Conservation (phyloP, 1,140 invertebrate genomes). For the Augochlora pura region DNA sequence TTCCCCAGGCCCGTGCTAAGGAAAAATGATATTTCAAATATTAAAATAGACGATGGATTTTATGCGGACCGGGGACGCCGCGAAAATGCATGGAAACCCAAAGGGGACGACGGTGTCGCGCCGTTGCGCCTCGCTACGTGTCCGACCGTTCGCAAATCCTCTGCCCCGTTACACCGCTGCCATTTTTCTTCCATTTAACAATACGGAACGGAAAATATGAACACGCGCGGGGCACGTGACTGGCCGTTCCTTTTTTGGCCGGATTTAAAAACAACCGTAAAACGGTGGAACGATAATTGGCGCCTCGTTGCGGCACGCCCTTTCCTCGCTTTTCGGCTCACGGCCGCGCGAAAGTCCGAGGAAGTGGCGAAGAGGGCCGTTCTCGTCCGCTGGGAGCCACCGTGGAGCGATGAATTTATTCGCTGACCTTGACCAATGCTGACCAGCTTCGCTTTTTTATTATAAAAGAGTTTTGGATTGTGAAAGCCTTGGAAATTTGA, state of each 20-base stretch:
- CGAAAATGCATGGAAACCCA: neutral
- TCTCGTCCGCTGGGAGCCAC: too few relatives aligned
- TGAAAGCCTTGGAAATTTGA: too few relatives aligned
- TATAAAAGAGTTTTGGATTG: too few relatives aligned
- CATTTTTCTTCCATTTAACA: neutral
- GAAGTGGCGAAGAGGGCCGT: too few relatives aligned
- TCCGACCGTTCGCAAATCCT: neutral
- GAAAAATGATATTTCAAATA: slow-evolving; percentile 36
- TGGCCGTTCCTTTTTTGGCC: neutral
- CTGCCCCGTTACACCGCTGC: neutral
- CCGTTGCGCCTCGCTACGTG: neutral
- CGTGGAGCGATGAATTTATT: too few relatives aligned
- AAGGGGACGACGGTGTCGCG: neutral
- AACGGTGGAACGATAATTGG: neutral
- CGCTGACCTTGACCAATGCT: too few relatives aligned
- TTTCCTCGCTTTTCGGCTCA: neutral
- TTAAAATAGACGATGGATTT: slow-evolving; percentile 31
- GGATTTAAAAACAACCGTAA: neutral
- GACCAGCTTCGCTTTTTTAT: too few relatives aligned
- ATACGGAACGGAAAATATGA: neutral
- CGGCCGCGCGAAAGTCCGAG: too few relatives aligned
- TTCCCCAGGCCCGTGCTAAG: neutral
- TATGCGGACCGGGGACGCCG: neutral
- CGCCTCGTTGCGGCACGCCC: neutral
- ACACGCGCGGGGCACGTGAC: neutral